Evolutionary conservation across 1,140 invertebrate genomes (phyloP).

Genomic region (Augochlora pura): DNA sequence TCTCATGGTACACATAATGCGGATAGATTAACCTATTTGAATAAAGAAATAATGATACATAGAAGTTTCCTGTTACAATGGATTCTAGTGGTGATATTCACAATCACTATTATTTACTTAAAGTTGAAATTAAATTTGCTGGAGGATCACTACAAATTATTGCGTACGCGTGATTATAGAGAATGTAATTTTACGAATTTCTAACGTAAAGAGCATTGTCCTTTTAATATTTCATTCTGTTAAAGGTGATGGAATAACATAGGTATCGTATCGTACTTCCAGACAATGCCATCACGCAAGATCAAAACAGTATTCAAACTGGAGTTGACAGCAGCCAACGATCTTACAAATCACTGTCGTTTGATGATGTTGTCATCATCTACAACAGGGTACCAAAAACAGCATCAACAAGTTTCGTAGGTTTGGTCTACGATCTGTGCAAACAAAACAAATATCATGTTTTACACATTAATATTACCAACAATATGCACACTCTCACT

Average conservation of each 20-base stretch:
- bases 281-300: slow-evolving; percentile 67
- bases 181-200: slow-evolving; percentile 32
- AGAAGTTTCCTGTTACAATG: slow-evolving; percentile 74
- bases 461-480: slow-evolving; percentile 98
- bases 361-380: slow-evolving; percentile 89
- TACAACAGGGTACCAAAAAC: slow-evolving; percentile 99
- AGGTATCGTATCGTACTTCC: slow-evolving; percentile 44
- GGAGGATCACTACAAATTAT: slow-evolving; percentile 67
- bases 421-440: slow-evolving; percentile 97
- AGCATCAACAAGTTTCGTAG: slow-evolving; percentile 98
- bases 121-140: slow-evolving; percentile 69
- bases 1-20: neutral
- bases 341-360: slow-evolving; percentile 27
- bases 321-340: slow-evolving; percentile 40
- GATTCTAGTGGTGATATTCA: slow-evolving; percentile 67
- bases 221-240: slow-evolving; percentile 51
- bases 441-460: slow-evolving; percentile 95
- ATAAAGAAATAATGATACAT: slow-evolving; percentile 69
- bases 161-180: slow-evolving; percentile 65
- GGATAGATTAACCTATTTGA: neutral
- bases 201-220: slow-evolving; percentile 24
- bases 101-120: slow-evolving; percentile 69
- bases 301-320: slow-evolving; percentile 65
- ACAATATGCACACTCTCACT: slow-evolving; percentile 96
- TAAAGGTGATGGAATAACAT: slow-evolving; percentile 45